Evolutionary conservation across 2,113 vertebrate species (phyloP).

Genomic region (Miniopterus natalensis): DNA sequence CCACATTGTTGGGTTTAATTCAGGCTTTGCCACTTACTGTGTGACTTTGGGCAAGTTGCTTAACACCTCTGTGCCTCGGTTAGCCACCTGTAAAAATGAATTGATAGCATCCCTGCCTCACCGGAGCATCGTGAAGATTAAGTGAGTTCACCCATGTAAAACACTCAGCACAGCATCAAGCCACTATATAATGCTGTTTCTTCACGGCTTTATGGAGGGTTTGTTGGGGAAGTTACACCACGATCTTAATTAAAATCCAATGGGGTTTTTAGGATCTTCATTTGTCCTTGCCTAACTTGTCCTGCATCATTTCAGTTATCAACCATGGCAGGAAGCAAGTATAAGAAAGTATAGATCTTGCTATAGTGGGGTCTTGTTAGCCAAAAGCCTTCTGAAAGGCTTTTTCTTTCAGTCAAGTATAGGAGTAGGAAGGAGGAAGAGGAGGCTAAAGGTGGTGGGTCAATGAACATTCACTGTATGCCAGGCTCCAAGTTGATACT

Average conservation of each 20-base stretch:
- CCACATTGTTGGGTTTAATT: not conserved
- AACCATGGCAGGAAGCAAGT: not conserved
- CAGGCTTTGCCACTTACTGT: slow-evolving; percentile 24
- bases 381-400: not conserved
- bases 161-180: not conserved
- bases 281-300: not conserved
- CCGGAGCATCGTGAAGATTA: not conserved
- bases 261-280: not conserved
- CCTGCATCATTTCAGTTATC: not conserved
- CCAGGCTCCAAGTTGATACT: not conserved
- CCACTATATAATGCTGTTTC: not conserved
- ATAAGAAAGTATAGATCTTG: not conserved
- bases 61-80: not conserved
- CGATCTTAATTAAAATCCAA: not conserved
- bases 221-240: not conserved
- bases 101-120: not conserved
- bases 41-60: not conserved
- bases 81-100: slow-evolving; percentile 7
- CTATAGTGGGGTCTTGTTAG: not conserved
- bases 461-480: not conserved
- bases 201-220: not conserved
- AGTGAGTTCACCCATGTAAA: not conserved
- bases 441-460: not conserved
- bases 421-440: slow-evolving; percentile 14
- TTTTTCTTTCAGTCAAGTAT: not conserved